Evolutionary conservation across 2,888 invertebrate genomes (phyloP), one percentile per base, ranked within the genome.

Genomic region (Drepana falcataria): DNA sequence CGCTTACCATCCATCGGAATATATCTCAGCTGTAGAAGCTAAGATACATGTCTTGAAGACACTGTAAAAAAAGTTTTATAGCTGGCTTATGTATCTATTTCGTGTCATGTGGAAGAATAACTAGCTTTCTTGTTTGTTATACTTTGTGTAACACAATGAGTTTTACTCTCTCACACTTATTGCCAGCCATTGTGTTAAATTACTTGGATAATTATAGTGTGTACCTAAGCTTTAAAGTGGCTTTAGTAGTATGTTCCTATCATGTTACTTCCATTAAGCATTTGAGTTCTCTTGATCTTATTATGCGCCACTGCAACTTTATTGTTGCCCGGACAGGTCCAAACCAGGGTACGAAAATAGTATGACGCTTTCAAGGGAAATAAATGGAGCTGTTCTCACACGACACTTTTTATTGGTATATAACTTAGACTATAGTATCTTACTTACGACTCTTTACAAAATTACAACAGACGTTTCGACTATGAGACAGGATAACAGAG

Each of bases 391-490:
- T 69, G 75, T 77, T 83, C 81, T 81, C 87, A 85, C 89, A 84
- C 87, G 83, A 87, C 86, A 86, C 81, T 76, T 83, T 85, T 85
- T 85, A 87, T 89, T 88, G 88, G 89, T 91, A 89, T 84, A 87
- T 72, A 87, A 84, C 90, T 87, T 89, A 91, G 66, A 69, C 77
- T 84, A 86, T 81, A 69, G 44, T 44, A 76, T 73, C 87, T 90
- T 88, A 87, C 83, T 84, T 87, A 89, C 88, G 90, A 90, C 89
- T 90, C 91, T 91, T 91, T 91, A 91, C 90, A 91, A 90, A 86
- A 90, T 88, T 90, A 91, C 90, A 90, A 88, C 87, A 84, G 87
- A 85, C 85, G 77, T 87, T 88, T 82, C 87, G 83, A 88, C 89
- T 88, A 85, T 75, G 84, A 81, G 84, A 83, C 83, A 85, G 85